Percentiles rank a stretch among this genome's conserved stretches.
These are phyloP conservation scores for Dipodomys spectabilis DNA, from an alignment of 2,113 vertebrate species.

Conservation along the genomic window DNA sequence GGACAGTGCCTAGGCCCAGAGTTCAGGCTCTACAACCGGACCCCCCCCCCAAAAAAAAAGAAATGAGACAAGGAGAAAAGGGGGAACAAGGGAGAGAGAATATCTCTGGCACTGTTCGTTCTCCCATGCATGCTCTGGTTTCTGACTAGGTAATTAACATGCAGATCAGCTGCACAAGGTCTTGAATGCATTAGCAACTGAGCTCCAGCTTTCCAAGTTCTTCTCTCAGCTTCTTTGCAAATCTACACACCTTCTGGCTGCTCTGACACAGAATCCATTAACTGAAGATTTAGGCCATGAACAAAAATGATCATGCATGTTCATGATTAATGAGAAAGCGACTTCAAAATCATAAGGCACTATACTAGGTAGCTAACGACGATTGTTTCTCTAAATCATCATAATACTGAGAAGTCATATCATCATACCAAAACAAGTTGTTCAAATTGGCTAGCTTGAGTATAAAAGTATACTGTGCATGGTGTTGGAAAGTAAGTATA, in stretches of 20 bases:
- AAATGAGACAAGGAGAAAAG: neutral
- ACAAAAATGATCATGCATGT: constrained; percentile 64
- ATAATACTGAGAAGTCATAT: constrained; percentile 45
- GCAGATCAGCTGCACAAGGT: constrained; percentile 46
- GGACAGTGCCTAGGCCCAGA: no score
- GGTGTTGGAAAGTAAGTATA: constrained; percentile 51
- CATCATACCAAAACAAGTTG: constrained; percentile 47
- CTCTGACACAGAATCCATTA: constrained; percentile 72
- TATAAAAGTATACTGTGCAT: neutral
- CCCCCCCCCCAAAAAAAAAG: no score
- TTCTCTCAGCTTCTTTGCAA: constrained; percentile 50
- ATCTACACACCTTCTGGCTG: constrained; percentile 61
- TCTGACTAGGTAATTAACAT: constrained; percentile 56
- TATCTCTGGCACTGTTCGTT: neutral
- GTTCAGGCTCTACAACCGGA: no score
- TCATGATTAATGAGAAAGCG: constrained; percentile 71
- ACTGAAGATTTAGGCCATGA: constrained; percentile 66
- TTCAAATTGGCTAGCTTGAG: constrained; percentile 35
- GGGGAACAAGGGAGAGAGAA: neutral
- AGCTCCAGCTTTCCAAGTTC: constrained; percentile 25
- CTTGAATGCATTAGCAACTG: constrained; percentile 20
- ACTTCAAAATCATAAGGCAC: constrained; percentile 32
- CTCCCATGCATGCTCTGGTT: constrained; percentile 17
- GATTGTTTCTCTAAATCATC: constrained; percentile 58
- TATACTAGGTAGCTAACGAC: constrained; percentile 32